A percentile compares a stretch with the other conserved stretches of the same genome.
These are phyloP conservation scores for Steatornis caripensis DNA, from an alignment of 2,113 vertebrate genomes.

Conservation along the genomic window DNA sequence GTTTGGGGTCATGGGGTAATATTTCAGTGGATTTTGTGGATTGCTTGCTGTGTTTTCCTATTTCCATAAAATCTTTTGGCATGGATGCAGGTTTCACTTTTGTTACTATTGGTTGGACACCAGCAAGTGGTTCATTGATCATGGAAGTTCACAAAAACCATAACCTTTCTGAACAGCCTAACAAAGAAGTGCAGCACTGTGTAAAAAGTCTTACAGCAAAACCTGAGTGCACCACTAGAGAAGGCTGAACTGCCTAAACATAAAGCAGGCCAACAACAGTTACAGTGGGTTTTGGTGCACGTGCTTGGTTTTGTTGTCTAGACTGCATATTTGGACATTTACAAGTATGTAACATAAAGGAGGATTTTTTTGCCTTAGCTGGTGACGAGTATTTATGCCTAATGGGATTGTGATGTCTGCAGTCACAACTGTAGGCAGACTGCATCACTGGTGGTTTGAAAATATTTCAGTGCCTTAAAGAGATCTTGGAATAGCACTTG, in stretches of 20 bases:
- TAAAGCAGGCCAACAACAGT: background rate
- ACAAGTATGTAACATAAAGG: background rate
- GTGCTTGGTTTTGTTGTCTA: background rate
- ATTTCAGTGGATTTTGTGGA: constrained; percentile 37
- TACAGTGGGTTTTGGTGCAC: background rate
- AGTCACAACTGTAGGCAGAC: background rate
- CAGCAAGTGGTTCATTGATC: background rate
- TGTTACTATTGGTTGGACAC: background rate
- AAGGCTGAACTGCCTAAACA: background rate
- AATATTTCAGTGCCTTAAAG: background rate
- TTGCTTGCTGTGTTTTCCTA: constrained; percentile 28
- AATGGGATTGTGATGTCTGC: background rate
- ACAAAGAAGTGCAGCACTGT: background rate
- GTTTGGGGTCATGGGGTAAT: constrained; percentile 9
- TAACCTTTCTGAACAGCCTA: background rate
- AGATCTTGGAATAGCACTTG: background rate
- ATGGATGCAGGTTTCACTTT: background rate
- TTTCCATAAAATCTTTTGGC: background rate
- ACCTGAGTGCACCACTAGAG: background rate
- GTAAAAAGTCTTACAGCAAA: background rate
- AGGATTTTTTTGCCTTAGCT: background rate
- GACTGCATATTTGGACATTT: background rate
- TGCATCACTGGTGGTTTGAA: background rate
- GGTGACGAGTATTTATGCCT: background rate
- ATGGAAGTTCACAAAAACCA: background rate